These are phyloP conservation scores for Apus apus DNA, from an alignment of 2,113 vertebrate genomes.

Conservation along the genomic window DNA sequence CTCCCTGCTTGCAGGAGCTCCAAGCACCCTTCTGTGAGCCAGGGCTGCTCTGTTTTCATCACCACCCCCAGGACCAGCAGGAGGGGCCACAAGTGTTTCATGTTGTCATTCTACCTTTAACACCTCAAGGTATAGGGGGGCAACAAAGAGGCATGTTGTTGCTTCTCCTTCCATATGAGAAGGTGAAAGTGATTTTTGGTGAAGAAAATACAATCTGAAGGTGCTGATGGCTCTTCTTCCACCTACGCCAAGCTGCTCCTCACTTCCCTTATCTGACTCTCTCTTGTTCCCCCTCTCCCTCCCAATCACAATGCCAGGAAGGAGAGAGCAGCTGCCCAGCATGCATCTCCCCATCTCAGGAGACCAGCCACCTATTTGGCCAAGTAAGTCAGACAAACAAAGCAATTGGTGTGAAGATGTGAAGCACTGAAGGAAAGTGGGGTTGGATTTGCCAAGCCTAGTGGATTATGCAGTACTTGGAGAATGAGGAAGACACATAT, in stretches of 20 bases:
- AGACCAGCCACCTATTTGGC: neutral
- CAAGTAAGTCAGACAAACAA: neutral
- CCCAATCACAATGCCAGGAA: neutral
- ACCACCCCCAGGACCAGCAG: neutral
- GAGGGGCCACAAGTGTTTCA: neutral
- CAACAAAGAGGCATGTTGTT: neutral
- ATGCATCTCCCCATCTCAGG: neutral
- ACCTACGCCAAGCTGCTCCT: neutral
- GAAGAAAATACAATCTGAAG: neutral
- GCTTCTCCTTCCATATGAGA: neutral
- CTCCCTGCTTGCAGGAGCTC: conserved; percentile 11
- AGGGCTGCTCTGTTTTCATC: conserved; percentile 5
- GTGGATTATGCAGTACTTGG: conserved; percentile 9
- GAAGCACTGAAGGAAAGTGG: neutral
- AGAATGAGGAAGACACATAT: neutral
- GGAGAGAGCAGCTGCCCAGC: neutral
- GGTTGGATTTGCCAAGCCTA: conserved; percentile 1
- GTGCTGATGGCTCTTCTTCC: neutral
- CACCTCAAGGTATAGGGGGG: neutral
- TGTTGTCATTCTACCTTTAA: neutral
- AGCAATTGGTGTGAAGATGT: neutral
- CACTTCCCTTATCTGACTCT: neutral
- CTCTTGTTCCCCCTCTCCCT: neutral
- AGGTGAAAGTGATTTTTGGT: conserved; percentile 2
- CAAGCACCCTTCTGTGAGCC: conserved; percentile 31